Evolutionary conservation across 2,888 invertebrate genomes (phyloP).

Genomic region (Xestia sexstrigata): DNA sequence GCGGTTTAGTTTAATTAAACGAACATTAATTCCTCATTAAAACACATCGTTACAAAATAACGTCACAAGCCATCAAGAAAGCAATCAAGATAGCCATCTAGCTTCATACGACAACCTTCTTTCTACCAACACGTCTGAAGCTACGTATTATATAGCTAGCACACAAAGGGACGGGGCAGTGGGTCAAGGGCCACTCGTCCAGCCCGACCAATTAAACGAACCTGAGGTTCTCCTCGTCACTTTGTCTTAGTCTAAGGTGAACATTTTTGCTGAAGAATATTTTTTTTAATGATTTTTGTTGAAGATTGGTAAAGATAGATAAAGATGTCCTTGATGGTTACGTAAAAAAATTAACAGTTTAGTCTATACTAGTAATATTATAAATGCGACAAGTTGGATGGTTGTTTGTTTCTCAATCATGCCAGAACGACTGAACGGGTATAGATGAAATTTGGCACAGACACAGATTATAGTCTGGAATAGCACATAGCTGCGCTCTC

Average conservation of each 20-base stretch:
- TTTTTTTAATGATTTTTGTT: conserved; percentile 6
- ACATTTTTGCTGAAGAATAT: conserved; percentile 32
- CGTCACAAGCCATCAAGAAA: conserved; percentile 20
- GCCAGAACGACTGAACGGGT: no score
- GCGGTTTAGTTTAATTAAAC: no score
- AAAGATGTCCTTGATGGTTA: not conserved
- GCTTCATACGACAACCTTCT: not conserved
- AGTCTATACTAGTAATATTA: no score
- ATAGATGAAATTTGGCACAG: no score
- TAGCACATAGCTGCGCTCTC: no score
- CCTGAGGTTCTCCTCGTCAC: conserved; percentile 53
- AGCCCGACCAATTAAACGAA: conserved; percentile 59
- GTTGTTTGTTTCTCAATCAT: no score
- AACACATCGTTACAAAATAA: conserved; percentile 1
- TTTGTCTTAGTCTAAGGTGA: conserved; percentile 30
- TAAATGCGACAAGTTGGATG: no score
- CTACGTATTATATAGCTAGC: conserved; percentile 29
- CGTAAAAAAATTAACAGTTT: not conserved
- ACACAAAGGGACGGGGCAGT: conserved; percentile 54
- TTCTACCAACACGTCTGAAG: not conserved
- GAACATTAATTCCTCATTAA: not conserved
- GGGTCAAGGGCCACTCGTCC: conserved; percentile 58
- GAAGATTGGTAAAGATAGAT: not conserved
- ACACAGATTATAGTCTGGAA: no score
- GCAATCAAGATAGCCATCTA: conserved; percentile 28